Evolutionary conservation across 92 coral and sea anemone species (phyloP).

Genomic region (Montipora capitata): DNA sequence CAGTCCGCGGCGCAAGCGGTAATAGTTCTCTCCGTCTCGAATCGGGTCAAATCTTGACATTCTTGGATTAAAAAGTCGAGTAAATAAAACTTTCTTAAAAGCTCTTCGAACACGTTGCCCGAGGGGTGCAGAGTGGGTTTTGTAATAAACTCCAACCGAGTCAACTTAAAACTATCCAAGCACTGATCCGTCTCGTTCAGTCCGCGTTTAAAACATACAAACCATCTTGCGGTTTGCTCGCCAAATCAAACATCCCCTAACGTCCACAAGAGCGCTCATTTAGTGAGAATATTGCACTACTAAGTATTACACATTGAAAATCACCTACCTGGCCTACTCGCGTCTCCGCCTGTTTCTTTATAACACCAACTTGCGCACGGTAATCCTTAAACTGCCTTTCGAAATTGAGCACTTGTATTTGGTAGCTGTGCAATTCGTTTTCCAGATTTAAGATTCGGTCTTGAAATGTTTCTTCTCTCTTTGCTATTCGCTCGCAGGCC

Average conservation of each 20-base stretch:
- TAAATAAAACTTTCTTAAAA: background rate
- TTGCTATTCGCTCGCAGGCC: slow-evolving; percentile 88
- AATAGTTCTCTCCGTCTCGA: background rate
- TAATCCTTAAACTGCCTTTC: slow-evolving; percentile 95
- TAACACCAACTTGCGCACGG: slow-evolving; percentile 92
- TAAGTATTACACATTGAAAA: background rate
- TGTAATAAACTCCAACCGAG: slow-evolving; percentile 56
- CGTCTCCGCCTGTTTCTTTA: slow-evolving; percentile 85
- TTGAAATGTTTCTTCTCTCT: slow-evolving; percentile 93
- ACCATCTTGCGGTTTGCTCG: slow-evolving; percentile 50
- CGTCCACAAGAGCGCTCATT: slow-evolving; percentile 32
- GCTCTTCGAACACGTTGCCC: background rate
- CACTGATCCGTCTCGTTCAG: slow-evolving; percentile 60
- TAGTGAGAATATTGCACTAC: slow-evolving; percentile 3
- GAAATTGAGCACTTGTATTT: slow-evolving; percentile 94
- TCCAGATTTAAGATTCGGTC: slow-evolving; percentile 96
- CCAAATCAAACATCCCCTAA: slow-evolving; percentile 49
- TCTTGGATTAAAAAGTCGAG: slow-evolving; percentile 5
- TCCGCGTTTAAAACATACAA: slow-evolving; percentile 39
- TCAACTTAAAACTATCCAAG: slow-evolving; percentile 69
- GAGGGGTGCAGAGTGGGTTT: background rate
- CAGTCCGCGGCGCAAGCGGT: slow-evolving; percentile 71
- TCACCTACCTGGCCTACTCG: slow-evolving; percentile 92
- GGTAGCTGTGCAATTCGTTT: slow-evolving; percentile 94
- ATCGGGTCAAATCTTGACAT: slow-evolving; percentile 32